Conservation (phyloP, 2,888 invertebrate species). For the Argyra leucocephala region DNA sequence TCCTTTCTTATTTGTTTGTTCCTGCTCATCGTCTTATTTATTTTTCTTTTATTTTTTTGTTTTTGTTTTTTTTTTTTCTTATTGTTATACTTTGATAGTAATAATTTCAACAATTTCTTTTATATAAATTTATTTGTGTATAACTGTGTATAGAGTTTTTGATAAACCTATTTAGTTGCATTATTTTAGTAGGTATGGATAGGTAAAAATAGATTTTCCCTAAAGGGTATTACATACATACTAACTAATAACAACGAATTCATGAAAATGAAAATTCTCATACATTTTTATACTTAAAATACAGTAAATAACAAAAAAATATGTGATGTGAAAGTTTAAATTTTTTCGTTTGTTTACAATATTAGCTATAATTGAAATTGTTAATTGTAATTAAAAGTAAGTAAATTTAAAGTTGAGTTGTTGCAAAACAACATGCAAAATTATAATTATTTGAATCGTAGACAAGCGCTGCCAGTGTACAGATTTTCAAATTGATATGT, state of each 20-base stretch:
- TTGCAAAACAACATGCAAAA: too few relatives aligned
- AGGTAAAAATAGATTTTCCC: neutral
- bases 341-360: too few relatives aligned
- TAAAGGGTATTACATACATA: too few relatives aligned
- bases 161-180: neutral
- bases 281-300: neutral
- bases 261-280: neutral
- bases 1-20: neutral
- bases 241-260: neutral
- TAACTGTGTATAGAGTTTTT: neutral
- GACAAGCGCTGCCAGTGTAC: too few relatives aligned
- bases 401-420: too few relatives aligned
- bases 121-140: neutral
- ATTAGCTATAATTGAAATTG: too few relatives aligned
- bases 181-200: neutral
- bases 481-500: too few relatives aligned
- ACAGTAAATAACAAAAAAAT: neutral
- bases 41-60: neutral
- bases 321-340: too few relatives aligned
- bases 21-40: too few relatives aligned
- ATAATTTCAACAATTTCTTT: neutral
- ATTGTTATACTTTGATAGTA: neutral
- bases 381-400: too few relatives aligned
- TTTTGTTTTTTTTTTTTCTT: neutral
- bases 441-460: too few relatives aligned